Conservation (phyloP, 2,888 invertebrate genomes). For the Pantelozetes paolii region DNA sequence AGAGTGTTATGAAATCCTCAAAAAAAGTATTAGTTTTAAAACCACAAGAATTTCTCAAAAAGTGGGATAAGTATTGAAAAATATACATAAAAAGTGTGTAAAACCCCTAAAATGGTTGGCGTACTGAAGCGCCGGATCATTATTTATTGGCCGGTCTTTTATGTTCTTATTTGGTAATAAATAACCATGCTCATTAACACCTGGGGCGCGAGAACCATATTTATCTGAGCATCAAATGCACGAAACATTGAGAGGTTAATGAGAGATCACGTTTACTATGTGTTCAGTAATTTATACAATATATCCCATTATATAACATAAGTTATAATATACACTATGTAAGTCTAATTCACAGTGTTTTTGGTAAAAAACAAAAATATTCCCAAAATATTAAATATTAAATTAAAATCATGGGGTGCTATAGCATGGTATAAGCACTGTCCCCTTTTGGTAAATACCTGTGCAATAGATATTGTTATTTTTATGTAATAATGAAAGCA, state of each 20-base stretch:
- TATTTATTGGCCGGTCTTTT: slow-evolving; percentile 30
- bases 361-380: too few species aligned
- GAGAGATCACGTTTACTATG: slow-evolving; percentile 26
- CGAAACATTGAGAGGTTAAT: slow-evolving; percentile 30
- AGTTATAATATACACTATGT: too few species aligned
- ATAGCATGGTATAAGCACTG: too few species aligned
- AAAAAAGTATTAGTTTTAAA: slow-evolving; percentile 2
- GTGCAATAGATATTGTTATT: too few species aligned
- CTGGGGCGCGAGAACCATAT: slow-evolving; percentile 37
- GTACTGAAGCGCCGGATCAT: slow-evolving; percentile 13
- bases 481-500: too few species aligned
- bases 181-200: slow-evolving; percentile 32
- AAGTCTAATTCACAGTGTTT: too few species aligned
- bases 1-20: not conserved
- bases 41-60: not conserved
- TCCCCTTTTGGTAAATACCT: too few species aligned
- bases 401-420: too few species aligned
- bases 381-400: too few species aligned
- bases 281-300: not conserved
- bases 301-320: not conserved
- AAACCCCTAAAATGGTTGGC: slow-evolving; percentile 3
- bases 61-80: not conserved
- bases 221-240: slow-evolving; percentile 30
- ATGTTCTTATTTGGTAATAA: slow-evolving; percentile 14
- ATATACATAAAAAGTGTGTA: not conserved